phyloP scores from a whole-genome alignment of 2,888 invertebrate genomes.

The Parelbella ahira region DNA sequence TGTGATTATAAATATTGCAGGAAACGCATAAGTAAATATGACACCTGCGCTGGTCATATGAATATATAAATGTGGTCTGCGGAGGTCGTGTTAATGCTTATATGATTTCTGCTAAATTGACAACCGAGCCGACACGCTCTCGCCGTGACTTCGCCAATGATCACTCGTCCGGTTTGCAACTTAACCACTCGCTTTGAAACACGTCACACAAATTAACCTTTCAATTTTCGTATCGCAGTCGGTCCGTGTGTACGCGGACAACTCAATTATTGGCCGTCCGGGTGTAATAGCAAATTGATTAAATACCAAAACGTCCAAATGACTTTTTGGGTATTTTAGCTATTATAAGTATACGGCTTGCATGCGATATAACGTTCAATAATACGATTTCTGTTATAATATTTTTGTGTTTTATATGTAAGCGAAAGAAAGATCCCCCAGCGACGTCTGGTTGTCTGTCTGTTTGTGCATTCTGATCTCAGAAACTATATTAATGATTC shows the following conservation, averaged over 20 bases:
- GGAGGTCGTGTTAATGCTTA: slow-evolving; percentile 45
- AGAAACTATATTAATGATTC: no score
- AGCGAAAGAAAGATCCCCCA: no score
- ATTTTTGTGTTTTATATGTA: no score
- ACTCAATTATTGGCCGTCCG: slow-evolving; percentile 23
- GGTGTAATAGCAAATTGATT: slow-evolving; percentile 24
- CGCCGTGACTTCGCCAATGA: slow-evolving; percentile 34
- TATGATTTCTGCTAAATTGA: slow-evolving; percentile 65
- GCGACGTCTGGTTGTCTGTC: no score
- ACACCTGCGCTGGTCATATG: slow-evolving; percentile 3
- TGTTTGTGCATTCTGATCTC: no score
- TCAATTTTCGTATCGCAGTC: slow-evolving; percentile 26
- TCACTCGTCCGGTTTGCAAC: slow-evolving; percentile 35
- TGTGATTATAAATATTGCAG: no score
- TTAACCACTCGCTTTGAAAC: slow-evolving; percentile 32
- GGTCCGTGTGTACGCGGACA: slow-evolving; percentile 20
- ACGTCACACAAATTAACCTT: slow-evolving; percentile 30
- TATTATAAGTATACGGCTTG: no score
- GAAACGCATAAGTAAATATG: no score
- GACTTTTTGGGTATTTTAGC: slow-evolving; percentile 5
- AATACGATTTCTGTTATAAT: no score
- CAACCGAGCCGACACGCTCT: slow-evolving; percentile 49
- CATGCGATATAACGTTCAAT: no score
- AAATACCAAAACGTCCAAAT: slow-evolving; percentile 14
- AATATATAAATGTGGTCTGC: slow-evolving; percentile 32